Conservation (phyloP, 2,113 vertebrate species). For the Desmodus rotundus region DNA sequence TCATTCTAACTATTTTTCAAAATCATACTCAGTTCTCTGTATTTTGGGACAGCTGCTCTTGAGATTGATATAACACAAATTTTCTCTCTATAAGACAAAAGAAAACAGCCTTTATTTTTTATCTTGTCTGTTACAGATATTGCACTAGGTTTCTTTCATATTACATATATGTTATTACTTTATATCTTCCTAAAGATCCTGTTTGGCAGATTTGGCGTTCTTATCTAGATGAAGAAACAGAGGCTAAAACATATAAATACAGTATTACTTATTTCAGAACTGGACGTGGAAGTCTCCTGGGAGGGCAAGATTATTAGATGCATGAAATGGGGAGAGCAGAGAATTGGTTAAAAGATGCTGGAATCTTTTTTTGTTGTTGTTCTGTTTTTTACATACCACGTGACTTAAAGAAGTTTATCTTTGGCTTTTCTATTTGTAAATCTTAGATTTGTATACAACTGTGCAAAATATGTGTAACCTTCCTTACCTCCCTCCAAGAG, state of each 20-base stretch:
- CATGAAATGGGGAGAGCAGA: background rate
- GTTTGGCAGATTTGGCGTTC: background rate
- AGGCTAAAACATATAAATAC: background rate
- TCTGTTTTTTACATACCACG: background rate
- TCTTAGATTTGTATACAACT: slow-evolving; percentile 23
- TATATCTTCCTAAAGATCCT: background rate
- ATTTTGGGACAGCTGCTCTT: background rate
- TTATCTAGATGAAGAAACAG: background rate
- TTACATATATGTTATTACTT: background rate
- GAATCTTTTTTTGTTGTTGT: background rate
- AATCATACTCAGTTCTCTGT: background rate
- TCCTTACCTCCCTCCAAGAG: slow-evolving; percentile 47
- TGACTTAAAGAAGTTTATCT: slow-evolving; percentile 13
- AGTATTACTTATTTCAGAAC: background rate
- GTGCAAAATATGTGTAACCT: slow-evolving; percentile 41
- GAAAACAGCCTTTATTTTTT: background rate
- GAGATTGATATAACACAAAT: background rate
- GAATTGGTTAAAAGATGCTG: background rate
- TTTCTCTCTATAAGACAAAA: background rate
- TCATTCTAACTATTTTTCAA: background rate
- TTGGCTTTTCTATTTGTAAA: slow-evolving; percentile 31
- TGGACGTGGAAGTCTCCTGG: background rate
- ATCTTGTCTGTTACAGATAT: background rate
- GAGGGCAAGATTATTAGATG: background rate
- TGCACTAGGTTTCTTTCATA: background rate